phyloP scores from a whole-genome alignment of 2,797 vertebrate genomes.

The Eurystomus glaucurus region DNA sequence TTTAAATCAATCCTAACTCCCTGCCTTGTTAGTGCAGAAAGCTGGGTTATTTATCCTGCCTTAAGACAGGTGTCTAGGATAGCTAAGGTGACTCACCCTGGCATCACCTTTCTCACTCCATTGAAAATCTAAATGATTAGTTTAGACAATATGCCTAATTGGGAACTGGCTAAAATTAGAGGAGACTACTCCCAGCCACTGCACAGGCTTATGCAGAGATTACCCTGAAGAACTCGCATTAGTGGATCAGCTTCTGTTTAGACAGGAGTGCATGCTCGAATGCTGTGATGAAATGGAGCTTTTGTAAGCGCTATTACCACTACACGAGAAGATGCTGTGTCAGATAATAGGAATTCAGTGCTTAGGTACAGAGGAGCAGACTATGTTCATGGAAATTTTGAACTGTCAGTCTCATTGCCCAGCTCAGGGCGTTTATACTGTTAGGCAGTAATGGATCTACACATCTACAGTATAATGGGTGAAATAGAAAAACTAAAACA shows the following conservation, averaged over 20 bases:
- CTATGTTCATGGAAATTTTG: not conserved
- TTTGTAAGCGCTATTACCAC: not conserved
- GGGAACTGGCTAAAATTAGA: not conserved
- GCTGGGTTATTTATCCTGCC: not conserved
- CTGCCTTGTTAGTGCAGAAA: not conserved
- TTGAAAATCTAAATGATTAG: not conserved
- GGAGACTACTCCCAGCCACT: not conserved
- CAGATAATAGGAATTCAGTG: not conserved
- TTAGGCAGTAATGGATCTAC: not conserved
- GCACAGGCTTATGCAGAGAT: not conserved
- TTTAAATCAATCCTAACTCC: not conserved
- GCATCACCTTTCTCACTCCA: not conserved
- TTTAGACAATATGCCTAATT: constrained; percentile 7
- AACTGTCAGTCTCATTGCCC: not conserved
- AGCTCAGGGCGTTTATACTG: not conserved
- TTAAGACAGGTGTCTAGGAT: not conserved
- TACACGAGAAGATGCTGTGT: not conserved
- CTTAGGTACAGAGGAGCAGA: not conserved
- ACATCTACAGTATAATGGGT: not conserved
- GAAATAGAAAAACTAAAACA: not conserved
- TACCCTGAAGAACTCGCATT: not conserved
- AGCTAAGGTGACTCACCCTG: not conserved
- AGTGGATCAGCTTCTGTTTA: not conserved
- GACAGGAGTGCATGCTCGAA: not conserved
- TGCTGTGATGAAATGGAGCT: not conserved